Evolutionary conservation across 2,113 vertebrate species (phyloP), one percentile per base, ranked within the genome.

Genomic region (Psilopogon haemacephalus): DNA sequence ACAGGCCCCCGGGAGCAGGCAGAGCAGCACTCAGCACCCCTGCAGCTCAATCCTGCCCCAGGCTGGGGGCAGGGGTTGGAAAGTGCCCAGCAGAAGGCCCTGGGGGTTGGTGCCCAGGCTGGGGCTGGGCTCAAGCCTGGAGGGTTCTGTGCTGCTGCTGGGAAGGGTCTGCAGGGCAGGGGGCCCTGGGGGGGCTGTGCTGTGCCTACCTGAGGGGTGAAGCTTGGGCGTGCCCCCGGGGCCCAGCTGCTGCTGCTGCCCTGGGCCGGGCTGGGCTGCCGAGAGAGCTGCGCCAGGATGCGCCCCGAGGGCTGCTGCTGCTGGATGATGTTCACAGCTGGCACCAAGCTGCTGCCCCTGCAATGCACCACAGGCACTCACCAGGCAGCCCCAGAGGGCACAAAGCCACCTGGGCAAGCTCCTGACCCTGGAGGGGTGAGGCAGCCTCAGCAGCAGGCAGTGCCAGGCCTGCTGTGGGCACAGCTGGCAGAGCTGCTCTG

Each of bases 261-360:
- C 92, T 98, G 98, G n/a, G 98, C 95, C 2, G 98, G 97, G 76
- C 33, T 97, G 84, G 98, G 95, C 95, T 99, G 99, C 38, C 98
- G 98, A 5, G 99, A 98, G 60, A 99, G 99, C 95, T 99, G 99
- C 5, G 98, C 95, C 15, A 99, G 59, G 93, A 99, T 98, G 80
- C 99, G 99, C 12, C 98, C 98, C 1, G 98, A 93, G 12, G 98
- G 80, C 30, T 97, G 97, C 93, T 97, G 98, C 93, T 97, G 98
- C 32, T 97, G 97, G 90, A 99, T 97, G 13, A 98, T 94, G 59
- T 93, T 97, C 55, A 97, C 97, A 5, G 98, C 96, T 50, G 98
- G 96, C 3, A 97, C 95, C 97, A 99, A 97, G 67, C 90, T 94
- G 80, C 98, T 97, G 72, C 97, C 97, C 95, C 98, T 99, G 94